A percentile compares a stretch with the other conserved stretches of the same genome.
Evolutionary conservation across 2,113 vertebrate species (phyloP).

Genomic region (Uria lomvia): DNA sequence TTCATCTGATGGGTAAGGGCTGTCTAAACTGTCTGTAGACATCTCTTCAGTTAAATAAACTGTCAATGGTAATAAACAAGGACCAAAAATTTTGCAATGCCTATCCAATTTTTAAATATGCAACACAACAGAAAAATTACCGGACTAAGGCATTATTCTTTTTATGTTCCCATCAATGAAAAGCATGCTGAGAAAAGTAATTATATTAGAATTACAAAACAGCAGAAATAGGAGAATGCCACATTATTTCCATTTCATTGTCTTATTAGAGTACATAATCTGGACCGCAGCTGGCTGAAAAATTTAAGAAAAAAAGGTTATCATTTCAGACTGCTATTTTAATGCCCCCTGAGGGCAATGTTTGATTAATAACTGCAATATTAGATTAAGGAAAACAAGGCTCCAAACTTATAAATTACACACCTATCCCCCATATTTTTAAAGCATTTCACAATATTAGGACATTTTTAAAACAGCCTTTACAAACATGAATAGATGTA

Average conservation of each 20-base stretch:
- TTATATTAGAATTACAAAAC: constrained; percentile 34
- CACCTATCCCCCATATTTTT: neutral
- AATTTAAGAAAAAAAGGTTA: neutral
- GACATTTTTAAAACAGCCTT: neutral
- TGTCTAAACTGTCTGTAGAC: neutral
- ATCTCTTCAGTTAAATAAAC: neutral
- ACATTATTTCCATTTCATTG: constrained; percentile 4
- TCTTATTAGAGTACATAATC: neutral
- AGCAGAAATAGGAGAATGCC: neutral
- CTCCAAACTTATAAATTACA: neutral
- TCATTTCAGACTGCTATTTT: neutral
- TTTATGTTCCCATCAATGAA: constrained; percentile 20
- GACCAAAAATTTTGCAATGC: neutral
- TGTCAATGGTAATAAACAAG: neutral
- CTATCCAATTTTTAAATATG: constrained; percentile 14
- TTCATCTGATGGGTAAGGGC: neutral
- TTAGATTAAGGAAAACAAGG: neutral
- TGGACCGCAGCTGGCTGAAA: neutral
- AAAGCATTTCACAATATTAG: neutral
- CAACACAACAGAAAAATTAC: constrained; percentile 14
- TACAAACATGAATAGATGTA: neutral
- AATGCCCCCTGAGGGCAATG: neutral
- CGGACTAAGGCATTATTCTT: neutral
- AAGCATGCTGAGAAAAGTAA: constrained; percentile 52
- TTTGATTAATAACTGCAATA: neutral